Base-by-base conservation (phyloP, 1,140 invertebrate genomes). In the Nomia melanderi region DNA sequence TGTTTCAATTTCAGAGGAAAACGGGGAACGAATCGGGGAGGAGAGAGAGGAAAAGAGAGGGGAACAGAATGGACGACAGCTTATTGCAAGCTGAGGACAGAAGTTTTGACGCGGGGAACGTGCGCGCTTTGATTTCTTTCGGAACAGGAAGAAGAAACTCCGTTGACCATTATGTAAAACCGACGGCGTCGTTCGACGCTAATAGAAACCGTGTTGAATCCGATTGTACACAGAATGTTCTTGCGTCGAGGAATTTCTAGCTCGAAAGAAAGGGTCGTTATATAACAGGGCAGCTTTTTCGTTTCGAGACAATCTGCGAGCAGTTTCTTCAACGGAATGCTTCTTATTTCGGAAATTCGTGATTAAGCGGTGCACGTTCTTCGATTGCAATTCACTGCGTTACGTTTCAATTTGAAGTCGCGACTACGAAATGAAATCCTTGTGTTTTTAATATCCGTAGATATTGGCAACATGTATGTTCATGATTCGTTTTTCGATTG, bases 1-100 rank as follows among this genome's bases (percentile, higher is more conserved):
- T 62, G 70, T 70, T 82, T 53, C 57, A 69, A 56, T 54, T 74
- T 47, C 44, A 57, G n/a, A 59, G 63, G 31, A 73, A 81, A 64
- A 66, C 27, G 29, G 59, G 20, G 56, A 60, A 69, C 60, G 69
- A n/a, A n/a, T n/a, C 29, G 54, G 20, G 62, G 5, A 6, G 20
- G 17, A 5, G 44, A n/a, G 4, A 14, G 3, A 5, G 17, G 44
- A 14, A 29, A 17, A 8, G 14, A 31, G 44, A 64, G 67, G 2
- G 36, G 36, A 1, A 11, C 36, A 11, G 36, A n/a, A 75, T 53
- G 57, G 20, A 50, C 31, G 47, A 73, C 64, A 82, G 31, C 67
- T 53, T 33, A 75, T 44, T 41, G 31, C 39, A 36, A 12, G 33
- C 23, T 54, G 29, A 23, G 14, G 66, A 33, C 20, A 53, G 14